Evolutionary conservation across 2,888 invertebrate genomes (phyloP).

Genomic region (Sialis fuliginosa): DNA sequence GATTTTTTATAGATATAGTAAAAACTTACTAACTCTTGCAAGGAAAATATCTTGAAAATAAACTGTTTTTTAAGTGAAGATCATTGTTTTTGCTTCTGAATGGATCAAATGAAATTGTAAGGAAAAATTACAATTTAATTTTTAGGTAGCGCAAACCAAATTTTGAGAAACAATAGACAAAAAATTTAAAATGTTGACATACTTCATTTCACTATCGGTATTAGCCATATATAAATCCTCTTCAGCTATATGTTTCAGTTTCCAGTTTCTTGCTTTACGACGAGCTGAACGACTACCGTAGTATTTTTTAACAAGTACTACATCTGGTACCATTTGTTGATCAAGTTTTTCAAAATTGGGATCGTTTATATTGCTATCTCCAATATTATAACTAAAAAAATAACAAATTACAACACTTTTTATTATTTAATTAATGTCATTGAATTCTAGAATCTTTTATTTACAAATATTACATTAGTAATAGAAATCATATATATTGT

Average conservation of each 20-base stretch:
- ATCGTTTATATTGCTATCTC: constrained; percentile 86
- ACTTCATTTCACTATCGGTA: constrained; percentile 45
- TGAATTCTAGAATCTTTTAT: neutral
- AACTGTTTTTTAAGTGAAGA: constrained; percentile 1
- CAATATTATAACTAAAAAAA: constrained; percentile 59
- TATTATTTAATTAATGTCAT: neutral
- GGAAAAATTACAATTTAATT: constrained; percentile 1
- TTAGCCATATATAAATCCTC: constrained; percentile 38
- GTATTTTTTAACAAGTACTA: constrained; percentile 85
- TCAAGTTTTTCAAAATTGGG: constrained; percentile 68
- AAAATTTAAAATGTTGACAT: constrained; percentile 10
- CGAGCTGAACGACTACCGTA: constrained; percentile 57
- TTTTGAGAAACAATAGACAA: too few species aligned
- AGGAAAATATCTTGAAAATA: constrained; percentile 3
- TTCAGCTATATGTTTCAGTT: constrained; percentile 69
- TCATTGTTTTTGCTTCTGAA: constrained; percentile 1
- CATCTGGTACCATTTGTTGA: constrained; percentile 57
- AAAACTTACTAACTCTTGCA: too few species aligned
- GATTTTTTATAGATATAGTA: neutral
- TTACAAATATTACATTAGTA: too few species aligned
- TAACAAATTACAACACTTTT: neutral
- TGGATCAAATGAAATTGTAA: constrained; percentile 15
- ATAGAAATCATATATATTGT: too few species aligned
- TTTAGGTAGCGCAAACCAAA: too few species aligned
- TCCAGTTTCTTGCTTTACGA: constrained; percentile 72